Conservation (phyloP, 2,888 invertebrate genomes). For the Crematogaster levior region DNA sequence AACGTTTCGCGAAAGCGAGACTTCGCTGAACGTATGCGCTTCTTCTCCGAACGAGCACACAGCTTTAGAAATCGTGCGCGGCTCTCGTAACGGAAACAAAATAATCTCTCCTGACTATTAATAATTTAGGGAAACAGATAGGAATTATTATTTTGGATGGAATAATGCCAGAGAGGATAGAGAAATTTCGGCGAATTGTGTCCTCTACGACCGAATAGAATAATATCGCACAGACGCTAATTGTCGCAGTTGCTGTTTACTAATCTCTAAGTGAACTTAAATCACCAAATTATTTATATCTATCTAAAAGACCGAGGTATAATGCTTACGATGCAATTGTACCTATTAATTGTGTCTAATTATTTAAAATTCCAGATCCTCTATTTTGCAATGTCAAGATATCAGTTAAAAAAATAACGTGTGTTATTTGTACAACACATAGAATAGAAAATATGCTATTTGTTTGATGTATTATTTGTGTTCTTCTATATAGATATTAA, state of each 20-base stretch:
- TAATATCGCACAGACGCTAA: neutral
- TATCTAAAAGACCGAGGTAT: neutral
- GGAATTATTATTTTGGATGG: constrained; percentile 21
- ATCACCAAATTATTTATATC: neutral
- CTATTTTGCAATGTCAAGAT: neutral
- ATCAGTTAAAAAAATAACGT: neutral
- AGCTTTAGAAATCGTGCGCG: neutral
- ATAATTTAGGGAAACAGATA: constrained; percentile 47
- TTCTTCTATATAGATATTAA: neutral
- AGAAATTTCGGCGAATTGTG: constrained; percentile 24
- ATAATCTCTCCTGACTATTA: constrained; percentile 39
- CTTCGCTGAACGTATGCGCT: neutral
- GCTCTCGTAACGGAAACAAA: neutral
- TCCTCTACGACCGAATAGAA: neutral
- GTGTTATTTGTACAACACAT: too few species aligned
- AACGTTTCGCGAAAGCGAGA: constrained; percentile 57
- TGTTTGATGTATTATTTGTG: too few species aligned
- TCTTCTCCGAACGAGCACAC: neutral
- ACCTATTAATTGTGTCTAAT: neutral
- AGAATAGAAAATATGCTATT: too few species aligned
- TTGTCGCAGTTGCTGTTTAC: neutral
- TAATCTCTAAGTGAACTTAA: neutral
- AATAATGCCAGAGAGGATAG: constrained; percentile 15
- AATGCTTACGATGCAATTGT: neutral
- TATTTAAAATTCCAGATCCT: neutral